Conservation (phyloP, 2,797 vertebrate genomes). For the Molossus alvarezi region DNA sequence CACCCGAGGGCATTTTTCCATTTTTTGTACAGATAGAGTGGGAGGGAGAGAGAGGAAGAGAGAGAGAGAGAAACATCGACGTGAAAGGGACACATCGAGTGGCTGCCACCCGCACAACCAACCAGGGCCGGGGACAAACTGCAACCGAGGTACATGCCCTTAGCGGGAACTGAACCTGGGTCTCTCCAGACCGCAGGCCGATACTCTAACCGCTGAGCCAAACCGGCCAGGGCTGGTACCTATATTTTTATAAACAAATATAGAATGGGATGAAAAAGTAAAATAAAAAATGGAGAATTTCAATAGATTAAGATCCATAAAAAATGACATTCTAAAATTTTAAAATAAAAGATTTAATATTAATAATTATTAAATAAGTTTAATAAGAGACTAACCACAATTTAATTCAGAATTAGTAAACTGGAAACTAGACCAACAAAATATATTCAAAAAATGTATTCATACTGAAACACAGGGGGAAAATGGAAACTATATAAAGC, state of each 20-base stretch:
- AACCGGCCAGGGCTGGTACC: too few relatives aligned
- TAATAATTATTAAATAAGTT: neutral
- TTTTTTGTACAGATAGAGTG: too few relatives aligned
- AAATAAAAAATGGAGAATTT: neutral
- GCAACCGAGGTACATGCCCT: too few relatives aligned
- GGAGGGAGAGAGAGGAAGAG: too few relatives aligned
- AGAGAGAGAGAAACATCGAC: too few relatives aligned
- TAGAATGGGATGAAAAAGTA: neutral
- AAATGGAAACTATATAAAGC: neutral
- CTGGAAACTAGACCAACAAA: neutral
- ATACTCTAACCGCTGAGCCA: too few relatives aligned
- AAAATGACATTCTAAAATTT: neutral
- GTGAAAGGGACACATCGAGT: too few relatives aligned
- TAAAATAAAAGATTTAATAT: neutral
- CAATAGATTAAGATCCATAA: neutral
- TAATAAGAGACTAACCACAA: neutral
- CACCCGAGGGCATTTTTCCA: too few relatives aligned
- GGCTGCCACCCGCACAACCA: too few relatives aligned
- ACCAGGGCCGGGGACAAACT: too few relatives aligned
- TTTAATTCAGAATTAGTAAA: neutral
- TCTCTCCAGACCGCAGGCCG: too few relatives aligned
- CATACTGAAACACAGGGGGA: neutral
- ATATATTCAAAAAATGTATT: neutral
- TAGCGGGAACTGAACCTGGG: too few relatives aligned
- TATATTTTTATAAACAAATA: neutral